These are phyloP conservation scores for chimpanzee (Pan troglodytes) DNA, from an alignment of 2,113 vertebrate genomes.

Conservation along the genomic window DNA sequence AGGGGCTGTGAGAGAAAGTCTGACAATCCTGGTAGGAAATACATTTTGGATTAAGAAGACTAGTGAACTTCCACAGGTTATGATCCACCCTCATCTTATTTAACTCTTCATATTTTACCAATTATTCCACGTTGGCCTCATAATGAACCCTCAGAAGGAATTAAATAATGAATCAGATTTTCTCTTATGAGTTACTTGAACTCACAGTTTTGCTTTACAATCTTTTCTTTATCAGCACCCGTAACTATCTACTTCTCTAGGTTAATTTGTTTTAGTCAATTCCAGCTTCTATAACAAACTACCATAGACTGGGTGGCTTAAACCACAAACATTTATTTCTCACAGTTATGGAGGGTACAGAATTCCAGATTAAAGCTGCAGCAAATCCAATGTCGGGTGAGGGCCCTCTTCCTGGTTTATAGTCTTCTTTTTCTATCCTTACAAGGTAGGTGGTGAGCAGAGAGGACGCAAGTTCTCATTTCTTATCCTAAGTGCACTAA, in stretches of 20 bases:
- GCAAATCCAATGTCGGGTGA: neutral
- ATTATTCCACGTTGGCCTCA: neutral
- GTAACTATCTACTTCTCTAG: neutral
- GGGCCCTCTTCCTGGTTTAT: rapidly evolving
- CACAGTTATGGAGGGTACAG: neutral
- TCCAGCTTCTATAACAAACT: neutral
- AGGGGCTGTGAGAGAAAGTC: neutral
- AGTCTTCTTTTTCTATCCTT: neutral
- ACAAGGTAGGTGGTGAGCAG: too few relatives aligned
- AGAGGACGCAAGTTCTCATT: neutral
- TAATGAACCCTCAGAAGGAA: neutral
- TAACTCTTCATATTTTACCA: neutral
- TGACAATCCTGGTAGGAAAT: neutral
- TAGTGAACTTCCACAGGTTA: neutral
- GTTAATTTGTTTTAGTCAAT: neutral
- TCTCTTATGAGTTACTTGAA: neutral
- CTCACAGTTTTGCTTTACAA: neutral
- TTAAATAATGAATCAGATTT: neutral
- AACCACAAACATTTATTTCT: neutral
- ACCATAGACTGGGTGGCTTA: neutral
- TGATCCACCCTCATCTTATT: neutral
- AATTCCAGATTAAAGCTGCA: neutral
- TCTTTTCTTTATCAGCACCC: neutral
- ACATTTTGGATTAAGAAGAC: neutral
- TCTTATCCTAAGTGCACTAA: too few relatives aligned